phyloP scores from a whole-genome alignment of 2,797 vertebrate species.

The Gymnopithys bicolor region DNA sequence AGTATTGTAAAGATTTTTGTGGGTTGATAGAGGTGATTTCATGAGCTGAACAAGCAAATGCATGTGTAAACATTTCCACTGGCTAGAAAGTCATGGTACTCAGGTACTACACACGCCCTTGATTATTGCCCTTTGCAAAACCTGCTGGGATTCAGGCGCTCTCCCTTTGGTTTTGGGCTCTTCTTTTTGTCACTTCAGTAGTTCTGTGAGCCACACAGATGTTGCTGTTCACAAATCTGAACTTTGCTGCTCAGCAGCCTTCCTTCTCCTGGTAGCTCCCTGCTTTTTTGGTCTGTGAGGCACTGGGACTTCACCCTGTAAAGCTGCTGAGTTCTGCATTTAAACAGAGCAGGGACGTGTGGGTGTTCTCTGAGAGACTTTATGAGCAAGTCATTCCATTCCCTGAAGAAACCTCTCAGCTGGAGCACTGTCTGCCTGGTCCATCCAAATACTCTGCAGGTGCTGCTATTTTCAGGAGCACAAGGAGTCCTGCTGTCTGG shows the following conservation, averaged over 20 bases:
- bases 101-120: not conserved
- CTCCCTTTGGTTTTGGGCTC: not conserved
- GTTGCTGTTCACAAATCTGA: not conserved
- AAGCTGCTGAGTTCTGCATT: constrained; percentile 25
- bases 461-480: constrained; percentile 60
- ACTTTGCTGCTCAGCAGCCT: not conserved
- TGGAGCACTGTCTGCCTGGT: not conserved
- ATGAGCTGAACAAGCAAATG: not conserved
- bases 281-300: constrained; percentile 1
- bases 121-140: not conserved
- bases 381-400: constrained; percentile 15
- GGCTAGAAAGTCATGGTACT: not conserved
- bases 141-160: not conserved
- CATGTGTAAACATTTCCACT: not conserved
- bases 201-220: not conserved
- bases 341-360: constrained; percentile 36
- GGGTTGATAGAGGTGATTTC: not conserved
- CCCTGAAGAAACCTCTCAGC: constrained; percentile 44
- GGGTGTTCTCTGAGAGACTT: constrained; percentile 24
- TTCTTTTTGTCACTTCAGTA: not conserved
- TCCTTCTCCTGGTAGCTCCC: not conserved
- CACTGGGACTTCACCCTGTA: not conserved
- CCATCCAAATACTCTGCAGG: constrained; percentile 29
- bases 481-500: constrained; percentile 30
- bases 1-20: not conserved